phyloP scores from a whole-genome alignment of 2,113 vertebrate genomes.

The Strix aluco region DNA sequence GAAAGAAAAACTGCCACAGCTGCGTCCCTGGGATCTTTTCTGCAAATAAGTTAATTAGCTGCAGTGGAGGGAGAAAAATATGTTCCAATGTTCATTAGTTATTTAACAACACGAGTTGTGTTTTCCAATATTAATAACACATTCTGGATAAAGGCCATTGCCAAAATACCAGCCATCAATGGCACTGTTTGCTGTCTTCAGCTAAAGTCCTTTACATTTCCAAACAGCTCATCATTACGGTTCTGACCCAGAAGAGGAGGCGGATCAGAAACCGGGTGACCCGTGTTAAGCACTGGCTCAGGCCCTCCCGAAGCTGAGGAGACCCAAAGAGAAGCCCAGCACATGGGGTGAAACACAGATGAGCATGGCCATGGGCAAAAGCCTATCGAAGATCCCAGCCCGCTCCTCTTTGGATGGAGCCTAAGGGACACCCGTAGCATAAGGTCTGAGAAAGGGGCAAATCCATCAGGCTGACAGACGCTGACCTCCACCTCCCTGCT shows the following conservation, averaged over 20 bases:
- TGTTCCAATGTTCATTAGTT: not conserved
- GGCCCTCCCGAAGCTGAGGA: not conserved
- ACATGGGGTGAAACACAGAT: not conserved
- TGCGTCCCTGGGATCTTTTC: not conserved
- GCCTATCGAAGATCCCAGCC: not conserved
- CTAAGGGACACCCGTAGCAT: rapidly evolving
- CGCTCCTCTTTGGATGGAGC: not conserved
- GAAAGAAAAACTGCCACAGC: not conserved
- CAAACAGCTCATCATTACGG: not conserved
- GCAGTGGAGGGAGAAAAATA: not conserved
- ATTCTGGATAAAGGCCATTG: constrained; percentile 6
- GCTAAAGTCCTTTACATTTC: not conserved
- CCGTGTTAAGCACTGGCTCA: rapidly evolving
- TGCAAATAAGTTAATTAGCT: constrained; percentile 25
- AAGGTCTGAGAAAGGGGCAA: not conserved
- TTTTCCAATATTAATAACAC: constrained; percentile 19
- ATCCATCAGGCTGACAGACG: rapidly evolving
- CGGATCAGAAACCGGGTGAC: not conserved
- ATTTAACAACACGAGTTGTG: constrained; percentile 28
- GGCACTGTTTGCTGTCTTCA: not conserved
- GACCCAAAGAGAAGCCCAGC: not conserved
- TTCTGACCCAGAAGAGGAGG: not conserved
- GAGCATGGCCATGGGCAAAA: rapidly evolving
- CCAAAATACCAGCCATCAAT: not conserved
- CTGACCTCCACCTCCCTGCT: not conserved